Base-by-base conservation (phyloP, 2,888 invertebrate genomes). In the Chrysolina oricalcia region DNA sequence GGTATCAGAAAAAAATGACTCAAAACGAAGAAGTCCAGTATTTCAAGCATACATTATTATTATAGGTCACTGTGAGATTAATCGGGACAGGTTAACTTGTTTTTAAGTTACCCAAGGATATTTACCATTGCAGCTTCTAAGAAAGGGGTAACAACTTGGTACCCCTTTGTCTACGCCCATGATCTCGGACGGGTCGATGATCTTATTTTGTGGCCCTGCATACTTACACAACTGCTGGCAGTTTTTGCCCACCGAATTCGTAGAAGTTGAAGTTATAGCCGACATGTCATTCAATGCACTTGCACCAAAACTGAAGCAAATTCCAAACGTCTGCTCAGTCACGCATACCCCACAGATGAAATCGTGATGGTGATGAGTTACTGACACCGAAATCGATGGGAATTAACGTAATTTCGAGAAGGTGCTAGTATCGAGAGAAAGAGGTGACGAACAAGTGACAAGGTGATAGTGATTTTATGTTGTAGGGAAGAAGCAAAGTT, bases 181-280 rank as follows among this genome's bases (percentile, higher is more conserved):
- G 75, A 46, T 70, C 41, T 76, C 77, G 75, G 78, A 72, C 82
- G 84, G 86, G 86, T 86, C 86, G 86, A 86, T 85, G 86, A 82
- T 85, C 86, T 81, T 84, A 80, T 81, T 82, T 78, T 76, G 75
- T 83, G 84, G 84, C 82, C 82, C 83, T 83, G 83, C 83, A 83
- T 86, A 82, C 84, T 85, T 82, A 83, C 80, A 86, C 83, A 85
- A 84, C 82, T 84, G 84, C 83, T 83, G 81, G 82, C 82, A 83
- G 80, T 86, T 86, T 86, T 86, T 86, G 84, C 83, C 79, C 82
- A 82, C 75, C 82, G 79, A 82, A 83, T 86, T 86, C 86, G 84
- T 83, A 85, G 86, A 86, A 86, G 80, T 81, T 81, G 75, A 82
- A 82, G 84, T 76, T 82, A 83, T 83, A 83, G 82, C 82, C 81